phyloP scores from a whole-genome alignment of 2,797 vertebrate species.

The Dipus sagitta region DNA sequence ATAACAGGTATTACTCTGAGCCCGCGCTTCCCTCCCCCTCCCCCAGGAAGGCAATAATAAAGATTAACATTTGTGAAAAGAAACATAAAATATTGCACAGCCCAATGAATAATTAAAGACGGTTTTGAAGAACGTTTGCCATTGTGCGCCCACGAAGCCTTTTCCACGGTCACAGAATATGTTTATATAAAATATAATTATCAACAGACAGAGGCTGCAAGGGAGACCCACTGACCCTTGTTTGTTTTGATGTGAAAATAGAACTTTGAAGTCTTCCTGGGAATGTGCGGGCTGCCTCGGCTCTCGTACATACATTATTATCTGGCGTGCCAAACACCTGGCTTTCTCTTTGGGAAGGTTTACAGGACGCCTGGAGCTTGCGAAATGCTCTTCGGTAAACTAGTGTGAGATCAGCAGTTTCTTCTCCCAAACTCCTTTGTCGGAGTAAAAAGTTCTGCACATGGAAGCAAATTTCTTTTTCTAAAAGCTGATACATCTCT shows the following conservation, averaged over 20 bases:
- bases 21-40: neutral
- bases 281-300: neutral
- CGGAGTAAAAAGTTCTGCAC: slow-evolving; percentile 71
- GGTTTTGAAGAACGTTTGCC: slow-evolving; percentile 88
- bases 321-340: neutral
- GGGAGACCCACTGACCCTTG: slow-evolving; percentile 82
- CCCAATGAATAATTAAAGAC: slow-evolving; percentile 90
- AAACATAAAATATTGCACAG: slow-evolving; percentile 88
- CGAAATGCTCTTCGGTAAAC: slow-evolving; percentile 14
- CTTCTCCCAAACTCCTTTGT: slow-evolving; percentile 67
- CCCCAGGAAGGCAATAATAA: slow-evolving; percentile 86
- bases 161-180: slow-evolving; percentile 83
- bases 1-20: slow-evolving; percentile 88
- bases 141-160: slow-evolving; percentile 81
- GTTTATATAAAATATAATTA: slow-evolving; percentile 86
- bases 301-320: slow-evolving; percentile 7
- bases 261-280: slow-evolving; percentile 67
- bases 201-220: slow-evolving; percentile 80
- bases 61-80: slow-evolving; percentile 91
- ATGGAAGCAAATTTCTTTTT: slow-evolving; percentile 69
- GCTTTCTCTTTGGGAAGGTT: slow-evolving; percentile 52
- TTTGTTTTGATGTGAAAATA: slow-evolving; percentile 77
- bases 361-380: slow-evolving; percentile 7
- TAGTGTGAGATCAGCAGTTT: slow-evolving; percentile 65
- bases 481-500: slow-evolving; percentile 61